These are phyloP conservation scores for Apamea monoglypha DNA, from an alignment of 2,888 invertebrate species.

Conservation along the genomic window DNA sequence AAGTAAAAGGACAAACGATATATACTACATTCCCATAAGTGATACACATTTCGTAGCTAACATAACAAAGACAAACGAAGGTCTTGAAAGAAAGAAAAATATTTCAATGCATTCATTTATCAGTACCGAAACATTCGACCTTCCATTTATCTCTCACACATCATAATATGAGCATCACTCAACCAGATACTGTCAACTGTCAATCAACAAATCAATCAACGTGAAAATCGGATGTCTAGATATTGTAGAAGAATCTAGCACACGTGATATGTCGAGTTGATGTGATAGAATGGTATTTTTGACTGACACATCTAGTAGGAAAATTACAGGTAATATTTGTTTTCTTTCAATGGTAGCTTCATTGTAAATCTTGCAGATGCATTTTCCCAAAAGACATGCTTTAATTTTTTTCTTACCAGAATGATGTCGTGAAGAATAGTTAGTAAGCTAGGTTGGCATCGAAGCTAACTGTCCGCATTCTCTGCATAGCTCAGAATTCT, in stretches of 20 bases:
- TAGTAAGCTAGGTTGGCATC: too few relatives aligned
- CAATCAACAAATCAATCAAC: constrained; percentile 70
- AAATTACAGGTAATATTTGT: constrained; percentile 3
- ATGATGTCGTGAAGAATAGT: background rate
- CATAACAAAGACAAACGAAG: background rate
- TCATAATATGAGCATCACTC: constrained; percentile 49
- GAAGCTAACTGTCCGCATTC: too few relatives aligned
- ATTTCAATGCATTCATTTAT: constrained; percentile 34
- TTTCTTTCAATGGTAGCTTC: background rate
- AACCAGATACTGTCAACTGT: constrained; percentile 62
- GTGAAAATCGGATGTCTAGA: constrained; percentile 59
- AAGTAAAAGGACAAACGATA: background rate
- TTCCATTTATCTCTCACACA: constrained; percentile 51
- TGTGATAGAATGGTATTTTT: constrained; percentile 20
- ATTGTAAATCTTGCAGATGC: background rate
- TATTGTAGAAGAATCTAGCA: constrained; percentile 41
- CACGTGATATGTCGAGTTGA: constrained; percentile 28
- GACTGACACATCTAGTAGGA: background rate
- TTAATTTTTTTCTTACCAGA: background rate
- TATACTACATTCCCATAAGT: background rate
- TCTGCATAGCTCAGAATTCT: too few relatives aligned
- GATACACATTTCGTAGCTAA: background rate
- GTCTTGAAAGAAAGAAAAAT: background rate
- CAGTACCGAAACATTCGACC: constrained; percentile 34
- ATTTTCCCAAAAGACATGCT: background rate